These are phyloP conservation scores for Nothoprocta perdicaria DNA, from an alignment of 2,113 vertebrate species.

Conservation along the genomic window DNA sequence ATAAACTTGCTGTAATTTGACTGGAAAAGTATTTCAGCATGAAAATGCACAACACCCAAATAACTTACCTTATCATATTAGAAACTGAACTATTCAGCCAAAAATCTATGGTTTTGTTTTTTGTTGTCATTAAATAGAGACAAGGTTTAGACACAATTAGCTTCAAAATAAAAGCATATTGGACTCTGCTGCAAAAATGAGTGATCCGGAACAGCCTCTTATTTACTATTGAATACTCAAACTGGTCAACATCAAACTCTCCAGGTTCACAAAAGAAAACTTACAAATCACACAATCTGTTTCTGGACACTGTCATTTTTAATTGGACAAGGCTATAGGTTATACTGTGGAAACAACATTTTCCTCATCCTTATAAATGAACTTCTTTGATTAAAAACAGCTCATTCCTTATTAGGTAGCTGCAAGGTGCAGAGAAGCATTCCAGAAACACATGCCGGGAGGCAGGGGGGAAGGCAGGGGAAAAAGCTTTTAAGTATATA, in stretches of 20 bases:
- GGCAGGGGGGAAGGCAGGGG: no score
- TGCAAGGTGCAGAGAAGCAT: not conserved
- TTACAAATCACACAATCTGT: not conserved
- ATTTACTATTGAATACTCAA: not conserved
- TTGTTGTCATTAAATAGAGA: not conserved
- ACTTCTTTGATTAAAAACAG: not conserved
- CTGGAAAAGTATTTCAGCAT: not conserved
- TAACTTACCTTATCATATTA: not conserved
- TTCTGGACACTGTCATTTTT: not conserved
- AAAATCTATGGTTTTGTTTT: not conserved
- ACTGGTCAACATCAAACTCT: not conserved
- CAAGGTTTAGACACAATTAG: not conserved
- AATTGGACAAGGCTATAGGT: not conserved
- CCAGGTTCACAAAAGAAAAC: not conserved
- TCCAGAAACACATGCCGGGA: not conserved
- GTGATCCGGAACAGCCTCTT: not conserved
- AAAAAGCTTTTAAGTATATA: not conserved
- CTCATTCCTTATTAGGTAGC: no score
- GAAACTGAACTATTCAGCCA: not conserved
- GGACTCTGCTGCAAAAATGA: not conserved
- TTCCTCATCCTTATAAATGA: not conserved
- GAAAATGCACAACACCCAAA: not conserved
- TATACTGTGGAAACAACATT: not conserved
- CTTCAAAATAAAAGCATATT: not conserved
- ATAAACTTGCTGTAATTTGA: not conserved